Conservation (phyloP, 1,140 invertebrate species). For the Drosophila novamexicana region DNA sequence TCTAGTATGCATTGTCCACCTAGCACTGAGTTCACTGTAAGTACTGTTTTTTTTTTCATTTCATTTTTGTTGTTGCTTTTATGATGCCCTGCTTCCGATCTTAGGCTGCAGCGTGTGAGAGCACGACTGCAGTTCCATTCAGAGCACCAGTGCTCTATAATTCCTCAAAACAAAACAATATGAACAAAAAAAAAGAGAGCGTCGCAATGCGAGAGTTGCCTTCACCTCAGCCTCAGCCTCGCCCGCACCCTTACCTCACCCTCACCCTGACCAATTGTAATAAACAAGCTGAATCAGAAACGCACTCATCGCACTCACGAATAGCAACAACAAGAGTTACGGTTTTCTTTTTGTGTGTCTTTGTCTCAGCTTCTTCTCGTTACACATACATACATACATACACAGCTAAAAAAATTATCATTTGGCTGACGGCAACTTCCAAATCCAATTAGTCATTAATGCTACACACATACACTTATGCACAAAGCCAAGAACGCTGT, state of each 20-base stretch:
- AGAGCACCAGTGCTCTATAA: neutral
- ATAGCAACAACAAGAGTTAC: slow-evolving; percentile 15
- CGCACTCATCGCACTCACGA: slow-evolving; percentile 14
- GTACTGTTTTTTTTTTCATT: neutral
- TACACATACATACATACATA: neutral
- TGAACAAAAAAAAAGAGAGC: neutral
- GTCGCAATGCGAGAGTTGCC: slow-evolving; percentile 3
- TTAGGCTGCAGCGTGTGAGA: slow-evolving; percentile 3
- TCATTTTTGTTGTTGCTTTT: slow-evolving; percentile 1
- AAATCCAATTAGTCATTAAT: slow-evolving; percentile 55
- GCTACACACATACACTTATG: slow-evolving; percentile 15
- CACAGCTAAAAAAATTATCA: slow-evolving; percentile 1
- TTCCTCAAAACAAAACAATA: neutral
- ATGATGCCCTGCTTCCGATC: slow-evolving; percentile 25
- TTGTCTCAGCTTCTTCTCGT: slow-evolving; percentile 15
- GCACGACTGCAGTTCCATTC: no score
- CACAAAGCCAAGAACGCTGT: slow-evolving; percentile 6
- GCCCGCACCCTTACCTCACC: neutral
- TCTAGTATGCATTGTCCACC: neutral
- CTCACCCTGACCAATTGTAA: slow-evolving; percentile 24
- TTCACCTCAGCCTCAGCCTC: slow-evolving; percentile 10
- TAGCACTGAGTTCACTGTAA: neutral
- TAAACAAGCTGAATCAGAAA: slow-evolving; percentile 44
- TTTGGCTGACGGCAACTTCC: slow-evolving; percentile 31
- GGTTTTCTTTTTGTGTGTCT: slow-evolving; percentile 17